Conservation (phyloP, 2,888 invertebrate genomes). For the Cremastinae sp. region DNA sequence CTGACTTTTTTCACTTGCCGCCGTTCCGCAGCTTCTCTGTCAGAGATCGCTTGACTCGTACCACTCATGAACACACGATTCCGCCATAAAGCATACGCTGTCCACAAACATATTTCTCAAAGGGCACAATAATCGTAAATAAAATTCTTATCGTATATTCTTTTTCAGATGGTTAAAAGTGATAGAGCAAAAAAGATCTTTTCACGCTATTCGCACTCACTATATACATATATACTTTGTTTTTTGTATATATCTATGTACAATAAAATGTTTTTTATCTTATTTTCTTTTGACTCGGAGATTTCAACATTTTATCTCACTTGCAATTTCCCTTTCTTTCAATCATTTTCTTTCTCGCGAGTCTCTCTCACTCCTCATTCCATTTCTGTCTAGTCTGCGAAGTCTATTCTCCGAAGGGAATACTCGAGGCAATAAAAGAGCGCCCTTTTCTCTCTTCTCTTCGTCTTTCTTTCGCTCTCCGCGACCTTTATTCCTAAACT, state of each 20-base stretch:
- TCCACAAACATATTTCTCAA: no score
- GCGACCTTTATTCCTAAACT: constrained; percentile 6
- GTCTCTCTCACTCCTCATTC: background rate
- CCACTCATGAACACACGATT: constrained; percentile 26
- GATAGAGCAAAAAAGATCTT: no score
- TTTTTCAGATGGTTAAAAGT: no score
- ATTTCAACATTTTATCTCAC: constrained; percentile 25
- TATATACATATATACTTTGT: background rate
- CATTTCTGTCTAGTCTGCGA: constrained; percentile 23
- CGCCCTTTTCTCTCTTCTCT: constrained; percentile 31
- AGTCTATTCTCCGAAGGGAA: constrained; percentile 46
- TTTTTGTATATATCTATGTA: background rate
- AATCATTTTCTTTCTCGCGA: background rate
- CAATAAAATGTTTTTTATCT: constrained; percentile 13
- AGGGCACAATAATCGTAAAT: no score
- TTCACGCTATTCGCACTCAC: background rate
- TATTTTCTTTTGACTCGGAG: no score
- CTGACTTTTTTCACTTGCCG: constrained; percentile 33
- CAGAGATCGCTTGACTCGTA: constrained; percentile 52
- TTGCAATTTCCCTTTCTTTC: constrained; percentile 46
- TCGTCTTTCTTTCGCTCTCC: background rate
- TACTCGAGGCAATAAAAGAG: constrained; percentile 57
- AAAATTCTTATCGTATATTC: no score
- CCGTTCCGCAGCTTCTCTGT: background rate
- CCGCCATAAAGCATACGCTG: background rate